Percentiles rank a stretch among this genome's conserved stretches.
Conservation (phyloP, 2,113 vertebrate genomes). For the Microtus ochrogaster region DNA sequence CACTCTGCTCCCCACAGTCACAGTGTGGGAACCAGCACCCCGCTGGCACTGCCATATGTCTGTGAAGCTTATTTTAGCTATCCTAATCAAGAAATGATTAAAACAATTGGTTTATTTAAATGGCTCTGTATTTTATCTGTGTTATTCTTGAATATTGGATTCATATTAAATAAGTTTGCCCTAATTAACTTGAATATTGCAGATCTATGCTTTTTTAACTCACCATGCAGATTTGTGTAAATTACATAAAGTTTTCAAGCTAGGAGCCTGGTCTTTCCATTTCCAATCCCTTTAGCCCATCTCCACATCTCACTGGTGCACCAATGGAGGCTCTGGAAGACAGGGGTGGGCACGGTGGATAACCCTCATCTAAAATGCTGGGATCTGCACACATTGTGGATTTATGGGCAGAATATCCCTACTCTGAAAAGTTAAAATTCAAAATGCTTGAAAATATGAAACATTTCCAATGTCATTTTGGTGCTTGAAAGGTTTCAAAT, state of each 20-base stretch:
- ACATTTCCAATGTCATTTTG: not conserved
- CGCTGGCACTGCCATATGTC: not conserved
- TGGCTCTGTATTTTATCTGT: conserved; percentile 53
- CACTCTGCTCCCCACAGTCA: not conserved
- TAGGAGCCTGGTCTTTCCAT: not conserved
- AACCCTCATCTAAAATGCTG: not conserved
- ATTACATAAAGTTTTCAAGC: conserved; percentile 48
- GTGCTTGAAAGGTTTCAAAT: not conserved
- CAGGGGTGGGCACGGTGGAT: not conserved
- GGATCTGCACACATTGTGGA: not conserved
- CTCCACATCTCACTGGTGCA: not conserved
- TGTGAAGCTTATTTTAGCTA: not conserved
- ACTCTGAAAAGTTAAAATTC: not conserved
- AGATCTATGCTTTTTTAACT: conserved; percentile 65
- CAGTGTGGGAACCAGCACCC: not conserved
- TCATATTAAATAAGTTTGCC: conserved; percentile 69
- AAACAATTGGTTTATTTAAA: conserved; percentile 56
- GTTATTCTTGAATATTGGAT: conserved; percentile 64
- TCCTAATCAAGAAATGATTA: conserved; percentile 51
- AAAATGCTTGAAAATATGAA: not conserved
- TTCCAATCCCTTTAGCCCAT: not conserved
- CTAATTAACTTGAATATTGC: conserved; percentile 73
- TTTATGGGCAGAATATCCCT: not conserved
- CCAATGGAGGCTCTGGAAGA: not conserved
- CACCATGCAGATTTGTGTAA: conserved; percentile 70